phyloP scores from a whole-genome alignment of 2,888 invertebrate genomes.

The Salpingus planirostris region DNA sequence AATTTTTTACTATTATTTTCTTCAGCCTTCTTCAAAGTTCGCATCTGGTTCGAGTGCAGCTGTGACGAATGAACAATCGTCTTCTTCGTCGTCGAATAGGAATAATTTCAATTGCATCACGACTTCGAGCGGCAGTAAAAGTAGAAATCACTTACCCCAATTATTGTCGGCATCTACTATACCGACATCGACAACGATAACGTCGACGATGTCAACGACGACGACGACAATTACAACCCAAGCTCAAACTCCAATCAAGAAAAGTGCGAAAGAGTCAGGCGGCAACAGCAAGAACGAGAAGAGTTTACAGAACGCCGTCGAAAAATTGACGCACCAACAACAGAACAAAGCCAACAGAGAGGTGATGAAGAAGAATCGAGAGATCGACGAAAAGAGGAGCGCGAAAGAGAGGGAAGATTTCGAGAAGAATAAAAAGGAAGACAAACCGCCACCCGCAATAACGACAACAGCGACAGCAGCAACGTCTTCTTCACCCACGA shows the following conservation, averaged over 20 bases:
- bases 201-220: too few species aligned
- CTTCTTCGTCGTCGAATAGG: too few species aligned
- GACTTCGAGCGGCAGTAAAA: not conserved
- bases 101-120: not conserved
- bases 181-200: not conserved
- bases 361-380: not conserved
- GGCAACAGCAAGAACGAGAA: constrained; percentile 34
- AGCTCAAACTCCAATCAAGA: too few species aligned
- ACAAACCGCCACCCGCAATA: too few species aligned
- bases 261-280: constrained; percentile 11
- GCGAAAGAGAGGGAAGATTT: not conserved
- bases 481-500: too few species aligned
- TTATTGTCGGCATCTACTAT: not conserved
- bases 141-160: not conserved
- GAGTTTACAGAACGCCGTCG: constrained; percentile 36
- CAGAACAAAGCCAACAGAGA: constrained; percentile 1
- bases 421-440: not conserved
- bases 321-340: constrained; percentile 31
- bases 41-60: too few species aligned
- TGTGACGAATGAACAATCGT: not conserved
- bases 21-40: too few species aligned
- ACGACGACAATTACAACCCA: too few species aligned
- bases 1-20: too few species aligned
- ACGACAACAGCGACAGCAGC: too few species aligned
- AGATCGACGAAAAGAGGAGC: constrained; percentile 2